Percentiles rank a stretch among this genome's conserved stretches.
These are phyloP conservation scores for Buphagus erythrorhynchus DNA, from an alignment of 2,797 vertebrate species.

Conservation along the genomic window DNA sequence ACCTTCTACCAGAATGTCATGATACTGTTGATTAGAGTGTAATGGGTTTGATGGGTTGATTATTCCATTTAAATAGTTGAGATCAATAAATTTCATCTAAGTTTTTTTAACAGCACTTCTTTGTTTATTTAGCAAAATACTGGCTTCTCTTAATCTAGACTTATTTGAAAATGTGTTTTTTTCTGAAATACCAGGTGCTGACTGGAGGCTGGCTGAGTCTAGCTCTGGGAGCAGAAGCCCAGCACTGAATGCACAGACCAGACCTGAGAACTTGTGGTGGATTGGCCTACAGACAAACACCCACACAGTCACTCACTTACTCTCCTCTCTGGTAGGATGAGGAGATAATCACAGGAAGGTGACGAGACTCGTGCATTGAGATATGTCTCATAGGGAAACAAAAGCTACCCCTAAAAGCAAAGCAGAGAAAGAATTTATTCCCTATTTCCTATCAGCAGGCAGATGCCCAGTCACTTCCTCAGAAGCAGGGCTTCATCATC, in stretches of 20 bases:
- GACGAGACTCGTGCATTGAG: fast-evolving
- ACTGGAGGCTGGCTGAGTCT: not conserved
- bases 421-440: not conserved
- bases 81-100: not conserved
- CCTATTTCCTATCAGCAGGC: not conserved
- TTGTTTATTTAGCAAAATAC: not conserved
- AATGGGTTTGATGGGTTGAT: not conserved
- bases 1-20: not conserved
- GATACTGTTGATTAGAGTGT: not conserved
- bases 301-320: not conserved
- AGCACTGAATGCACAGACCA: not conserved
- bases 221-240: not conserved
- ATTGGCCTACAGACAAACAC: not conserved
- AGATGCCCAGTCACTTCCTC: not conserved
- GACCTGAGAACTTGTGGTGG: not conserved
- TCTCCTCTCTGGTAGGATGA: not conserved
- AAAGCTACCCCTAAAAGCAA: not conserved
- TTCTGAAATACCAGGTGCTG: not conserved
- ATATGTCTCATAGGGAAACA: not conserved
- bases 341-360: not conserved
- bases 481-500: not conserved
- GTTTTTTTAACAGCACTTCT: not conserved
- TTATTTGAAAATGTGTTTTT: not conserved
- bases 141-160: not conserved
- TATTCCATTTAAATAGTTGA: not conserved